Evolutionary conservation across 1,140 invertebrate genomes (phyloP).

Genomic region (Orchesella cincta): DNA sequence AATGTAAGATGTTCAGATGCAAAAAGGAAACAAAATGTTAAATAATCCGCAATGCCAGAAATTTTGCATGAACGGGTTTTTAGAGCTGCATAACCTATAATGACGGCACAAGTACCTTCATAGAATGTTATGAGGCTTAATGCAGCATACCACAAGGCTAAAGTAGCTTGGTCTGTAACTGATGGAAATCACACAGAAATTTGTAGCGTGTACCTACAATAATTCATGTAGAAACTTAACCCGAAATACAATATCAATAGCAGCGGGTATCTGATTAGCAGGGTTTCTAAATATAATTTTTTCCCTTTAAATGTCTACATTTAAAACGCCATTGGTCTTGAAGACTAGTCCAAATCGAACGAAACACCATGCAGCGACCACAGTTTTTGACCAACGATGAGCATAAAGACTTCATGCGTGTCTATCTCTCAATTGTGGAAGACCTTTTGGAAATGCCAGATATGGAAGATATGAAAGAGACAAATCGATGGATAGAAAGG

Average conservation of each 20-base stretch:
- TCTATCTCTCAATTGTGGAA: conserved; percentile 80
- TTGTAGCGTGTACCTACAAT: too few relatives aligned
- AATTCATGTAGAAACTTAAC: too few relatives aligned
- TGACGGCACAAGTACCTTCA: neutral
- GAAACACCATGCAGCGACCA: conserved; percentile 29
- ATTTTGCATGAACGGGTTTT: neutral
- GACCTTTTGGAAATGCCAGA: conserved; percentile 69
- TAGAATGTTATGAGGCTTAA: too few relatives aligned
- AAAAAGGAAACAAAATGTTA: neutral
- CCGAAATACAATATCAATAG: too few relatives aligned
- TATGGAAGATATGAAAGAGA: conserved; percentile 50
- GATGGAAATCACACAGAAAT: too few relatives aligned
- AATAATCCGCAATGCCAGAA: neutral
- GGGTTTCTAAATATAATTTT: too few relatives aligned
- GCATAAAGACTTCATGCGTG: conserved; percentile 78
- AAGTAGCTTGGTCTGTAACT: too few relatives aligned
- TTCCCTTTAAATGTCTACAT: too few relatives aligned
- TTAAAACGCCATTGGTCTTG: too few relatives aligned
- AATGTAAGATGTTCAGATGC: too few relatives aligned
- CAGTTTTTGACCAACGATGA: conserved; percentile 67
- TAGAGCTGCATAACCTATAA: neutral
- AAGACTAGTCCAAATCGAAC: conserved; percentile 7
- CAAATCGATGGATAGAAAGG: conserved; percentile 55
- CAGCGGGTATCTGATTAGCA: too few relatives aligned
- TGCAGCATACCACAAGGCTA: too few relatives aligned